phyloP scores from a whole-genome alignment of 2,888 invertebrate species.

The Agrotis clavis region DNA sequence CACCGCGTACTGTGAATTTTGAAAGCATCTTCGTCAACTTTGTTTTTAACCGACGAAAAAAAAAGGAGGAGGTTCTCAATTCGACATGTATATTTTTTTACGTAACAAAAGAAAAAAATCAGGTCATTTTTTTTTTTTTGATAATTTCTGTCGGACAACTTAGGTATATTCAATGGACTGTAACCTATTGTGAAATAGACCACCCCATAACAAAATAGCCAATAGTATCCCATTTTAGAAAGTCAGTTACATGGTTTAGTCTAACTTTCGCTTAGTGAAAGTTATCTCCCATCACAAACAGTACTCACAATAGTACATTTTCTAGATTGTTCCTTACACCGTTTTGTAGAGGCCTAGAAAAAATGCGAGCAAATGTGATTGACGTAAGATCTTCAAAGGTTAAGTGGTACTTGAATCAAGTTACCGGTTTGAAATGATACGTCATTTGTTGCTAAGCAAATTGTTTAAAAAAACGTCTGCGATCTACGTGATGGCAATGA shows the following conservation, averaged over 20 bases:
- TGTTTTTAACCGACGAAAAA: too few relatives aligned
- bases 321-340: conserved; percentile 36
- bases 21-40: too few relatives aligned
- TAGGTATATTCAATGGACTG: too few relatives aligned
- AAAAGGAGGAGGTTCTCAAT: too few relatives aligned
- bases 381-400: conserved; percentile 25
- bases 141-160: too few relatives aligned
- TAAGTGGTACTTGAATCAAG: conserved; percentile 5
- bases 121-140: too few relatives aligned
- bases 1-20: too few relatives aligned
- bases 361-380: conserved; percentile 8
- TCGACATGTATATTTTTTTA: too few relatives aligned
- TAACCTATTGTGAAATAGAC: neutral
- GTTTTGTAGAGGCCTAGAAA: conserved; percentile 14
- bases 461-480: neutral
- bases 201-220: conserved; percentile 19
- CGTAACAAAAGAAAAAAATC: too few relatives aligned
- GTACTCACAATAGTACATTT: conserved; percentile 52
- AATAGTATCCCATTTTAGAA: conserved; percentile 53
- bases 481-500: neutral
- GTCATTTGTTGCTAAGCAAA: neutral
- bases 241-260: conserved; percentile 41
- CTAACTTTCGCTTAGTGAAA: conserved; percentile 57
- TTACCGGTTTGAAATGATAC: neutral
- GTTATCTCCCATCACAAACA: conserved; percentile 54